Base-by-base conservation (phyloP, 1,140 invertebrate genomes). In the Amyelois transitella region DNA sequence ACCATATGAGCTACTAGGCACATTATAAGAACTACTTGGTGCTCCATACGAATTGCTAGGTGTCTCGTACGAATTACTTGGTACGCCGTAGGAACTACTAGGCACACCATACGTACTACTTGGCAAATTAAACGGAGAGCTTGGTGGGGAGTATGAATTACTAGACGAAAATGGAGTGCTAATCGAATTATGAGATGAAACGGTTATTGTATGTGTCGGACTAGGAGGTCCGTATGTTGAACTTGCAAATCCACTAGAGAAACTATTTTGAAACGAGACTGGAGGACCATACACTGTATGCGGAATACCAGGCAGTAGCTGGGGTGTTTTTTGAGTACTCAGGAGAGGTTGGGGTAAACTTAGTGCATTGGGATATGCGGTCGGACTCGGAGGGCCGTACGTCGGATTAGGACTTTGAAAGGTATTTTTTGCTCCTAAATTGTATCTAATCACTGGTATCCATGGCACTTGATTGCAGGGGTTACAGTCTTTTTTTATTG, bases 401-500 rank as follows among this genome's bases (percentile, higher is more conserved):
- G 80, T 81, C 14, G 81, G 73, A 48, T 60, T 62, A n/a, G 58
- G 22, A 66, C 59, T 83, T 51, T 72, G 72, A 51, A 68, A 58
- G 22, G 54, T 32, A 55, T 62, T 80, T 69, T 75, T 74, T 55
- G 60, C 54, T 51, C 69, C 65, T 69, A 81, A 69, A 64, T 87
- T 78, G 64, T 88, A 88, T 73, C 75, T 83, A 44, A 90, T 84
- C 63, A 96, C 91, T 2, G 94, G 94, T 59, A 94, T 91, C 94
- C 94, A 96, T 52, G 94, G 94, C 59, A 91, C 90, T 63, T 91
- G 90, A 77, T 95, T 94, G 69, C 94, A 96, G 51, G 93, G 89
- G 72, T 93, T 92, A 66, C 94, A 95, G 53, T 90, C 86, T 68
- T 89, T 90, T 43, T 87, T 88, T 48, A 75, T 54, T 61, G 77